These are phyloP conservation scores for Papilio glaucus DNA, from an alignment of 1,140 invertebrate genomes.

Conservation along the genomic window DNA sequence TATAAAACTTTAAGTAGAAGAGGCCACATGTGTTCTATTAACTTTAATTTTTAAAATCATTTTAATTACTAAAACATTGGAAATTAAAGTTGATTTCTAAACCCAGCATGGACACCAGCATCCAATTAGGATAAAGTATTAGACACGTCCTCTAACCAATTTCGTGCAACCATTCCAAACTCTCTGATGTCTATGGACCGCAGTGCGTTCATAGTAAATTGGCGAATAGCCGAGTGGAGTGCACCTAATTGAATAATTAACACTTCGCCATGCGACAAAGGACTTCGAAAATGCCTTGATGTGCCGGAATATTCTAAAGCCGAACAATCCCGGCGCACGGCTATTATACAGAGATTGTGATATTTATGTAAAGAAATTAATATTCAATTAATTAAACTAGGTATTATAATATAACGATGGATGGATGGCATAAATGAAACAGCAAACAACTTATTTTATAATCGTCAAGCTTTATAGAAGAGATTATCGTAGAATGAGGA, in stretches of 20 bases:
- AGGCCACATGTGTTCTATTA: too few relatives aligned
- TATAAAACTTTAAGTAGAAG: too few relatives aligned
- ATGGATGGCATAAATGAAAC: too few relatives aligned
- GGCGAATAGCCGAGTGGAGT: slow-evolving; percentile 37
- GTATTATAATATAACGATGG: neutral
- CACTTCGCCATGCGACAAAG: slow-evolving; percentile 37
- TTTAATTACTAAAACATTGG: too few relatives aligned
- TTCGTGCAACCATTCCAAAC: slow-evolving; percentile 30
- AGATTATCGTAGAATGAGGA: too few relatives aligned
- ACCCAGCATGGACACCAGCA: too few relatives aligned
- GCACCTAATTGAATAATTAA: slow-evolving; percentile 40
- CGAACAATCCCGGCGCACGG: slow-evolving; percentile 10
- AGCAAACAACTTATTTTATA: too few relatives aligned
- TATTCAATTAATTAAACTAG: too few relatives aligned
- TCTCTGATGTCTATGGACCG: slow-evolving; percentile 35
- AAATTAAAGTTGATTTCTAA: too few relatives aligned
- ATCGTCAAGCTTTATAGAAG: too few relatives aligned
- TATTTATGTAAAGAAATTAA: slow-evolving; percentile 21
- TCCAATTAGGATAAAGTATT: neutral
- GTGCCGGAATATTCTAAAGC: slow-evolving; percentile 37
- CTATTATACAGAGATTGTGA: slow-evolving; percentile 29
- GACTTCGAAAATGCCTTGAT: slow-evolving; percentile 39
- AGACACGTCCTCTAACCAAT: slow-evolving; percentile 8
- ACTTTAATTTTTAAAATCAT: too few relatives aligned
- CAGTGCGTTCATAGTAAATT: slow-evolving; percentile 38